A percentile compares a stretch with the other conserved stretches of the same genome.
These are phyloP conservation scores for Bacillus rossius DNA, from an alignment of 1,140 invertebrate genomes.

Conservation along the genomic window DNA sequence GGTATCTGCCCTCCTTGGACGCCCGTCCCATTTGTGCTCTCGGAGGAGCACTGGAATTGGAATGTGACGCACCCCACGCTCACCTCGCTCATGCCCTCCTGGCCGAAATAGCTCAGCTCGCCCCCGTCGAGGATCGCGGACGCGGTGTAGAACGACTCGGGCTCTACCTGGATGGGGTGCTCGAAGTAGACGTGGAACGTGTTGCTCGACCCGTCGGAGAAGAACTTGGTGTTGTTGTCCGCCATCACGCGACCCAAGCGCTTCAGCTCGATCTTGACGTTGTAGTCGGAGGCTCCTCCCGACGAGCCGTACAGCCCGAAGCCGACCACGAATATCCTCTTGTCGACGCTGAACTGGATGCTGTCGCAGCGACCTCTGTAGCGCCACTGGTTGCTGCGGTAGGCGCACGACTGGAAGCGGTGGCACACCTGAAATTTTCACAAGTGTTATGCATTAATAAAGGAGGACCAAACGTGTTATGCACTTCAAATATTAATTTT, in stretches of 20 bases:
- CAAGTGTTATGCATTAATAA: too few relatives aligned
- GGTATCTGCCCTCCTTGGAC: constrained; percentile 93
- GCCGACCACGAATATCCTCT: constrained; percentile 86
- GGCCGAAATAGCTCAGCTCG: constrained; percentile 92
- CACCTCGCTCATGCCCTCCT: constrained; percentile 89
- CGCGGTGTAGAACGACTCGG: constrained; percentile 86
- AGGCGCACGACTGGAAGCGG: constrained; percentile 92
- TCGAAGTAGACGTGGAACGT: constrained; percentile 92
- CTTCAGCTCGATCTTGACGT: constrained; percentile 86
- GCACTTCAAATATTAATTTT: too few relatives aligned
- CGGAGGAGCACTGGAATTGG: constrained; percentile 90
- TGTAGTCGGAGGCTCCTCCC: constrained; percentile 85
- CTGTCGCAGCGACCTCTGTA: constrained; percentile 88
- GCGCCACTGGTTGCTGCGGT: constrained; percentile 93
- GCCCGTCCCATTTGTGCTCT: constrained; percentile 90
- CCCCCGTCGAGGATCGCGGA: constrained; percentile 84
- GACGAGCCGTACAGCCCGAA: constrained; percentile 91
- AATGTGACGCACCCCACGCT: constrained; percentile 84
- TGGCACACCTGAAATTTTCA: constrained; percentile 82
- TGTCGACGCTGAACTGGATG: constrained; percentile 90
- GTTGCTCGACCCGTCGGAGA: constrained; percentile 88
- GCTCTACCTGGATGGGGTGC: constrained; percentile 82
- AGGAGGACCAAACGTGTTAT: too few relatives aligned
- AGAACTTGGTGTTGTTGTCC: constrained; percentile 87
- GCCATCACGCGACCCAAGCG: constrained; percentile 76